Percentiles rank a stretch among this genome's conserved stretches.
These are phyloP conservation scores for Coronaproctus castanopsis DNA, from an alignment of 2,888 invertebrate genomes.

Conservation along the genomic window DNA sequence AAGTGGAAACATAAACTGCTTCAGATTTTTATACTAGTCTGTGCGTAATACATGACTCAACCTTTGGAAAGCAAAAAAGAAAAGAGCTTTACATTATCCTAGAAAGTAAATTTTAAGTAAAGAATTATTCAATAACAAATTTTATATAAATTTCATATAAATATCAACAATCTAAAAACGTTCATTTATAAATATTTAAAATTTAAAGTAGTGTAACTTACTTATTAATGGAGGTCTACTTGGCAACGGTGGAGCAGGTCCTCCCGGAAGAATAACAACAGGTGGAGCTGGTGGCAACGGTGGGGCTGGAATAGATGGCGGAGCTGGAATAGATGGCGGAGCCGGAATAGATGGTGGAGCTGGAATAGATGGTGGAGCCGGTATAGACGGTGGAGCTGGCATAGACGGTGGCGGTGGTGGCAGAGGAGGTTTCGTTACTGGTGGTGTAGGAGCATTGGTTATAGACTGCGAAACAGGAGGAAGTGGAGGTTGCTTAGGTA, in stretches of 20 bases:
- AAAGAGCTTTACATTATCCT: too few relatives aligned
- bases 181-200: too few relatives aligned
- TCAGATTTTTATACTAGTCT: too few relatives aligned
- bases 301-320: conserved; percentile 18
- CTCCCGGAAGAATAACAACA: conserved; percentile 20
- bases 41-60: too few relatives aligned
- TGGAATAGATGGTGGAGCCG: conserved; percentile 25
- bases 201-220: too few relatives aligned
- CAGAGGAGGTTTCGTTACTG: conserved; percentile 18
- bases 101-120: too few relatives aligned
- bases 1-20: too few relatives aligned
- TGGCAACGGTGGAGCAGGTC: conserved; percentile 33
- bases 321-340: conserved; percentile 26
- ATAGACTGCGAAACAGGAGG: conserved; percentile 11
- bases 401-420: conserved; percentile 16
- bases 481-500: conserved; percentile 18
- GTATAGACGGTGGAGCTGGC: conserved; percentile 10
- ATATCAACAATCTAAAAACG: too few relatives aligned
- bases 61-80: too few relatives aligned
- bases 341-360: conserved; percentile 13
- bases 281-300: conserved; percentile 27
- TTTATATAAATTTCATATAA: too few relatives aligned
- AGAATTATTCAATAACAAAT: too few relatives aligned
- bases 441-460: conserved; percentile 15
- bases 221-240: conserved; percentile 38